These are phyloP conservation scores for Hozukius guyotensis DNA, from an alignment of 2,797 vertebrate genomes.

Conservation along the genomic window DNA sequence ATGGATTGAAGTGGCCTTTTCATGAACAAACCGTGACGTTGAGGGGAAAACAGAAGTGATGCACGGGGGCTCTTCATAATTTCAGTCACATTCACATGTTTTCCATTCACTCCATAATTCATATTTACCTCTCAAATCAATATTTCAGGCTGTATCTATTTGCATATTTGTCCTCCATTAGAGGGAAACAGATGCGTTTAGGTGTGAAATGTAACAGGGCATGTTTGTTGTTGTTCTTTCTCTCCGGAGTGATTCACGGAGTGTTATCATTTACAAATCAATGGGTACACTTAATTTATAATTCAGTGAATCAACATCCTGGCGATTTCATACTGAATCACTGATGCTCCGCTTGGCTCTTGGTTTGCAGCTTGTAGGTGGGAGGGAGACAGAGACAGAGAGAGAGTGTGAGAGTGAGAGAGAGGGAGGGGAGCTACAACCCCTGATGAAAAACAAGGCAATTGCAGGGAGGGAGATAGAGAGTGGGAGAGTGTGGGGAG, in stretches of 20 bases:
- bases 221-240: conserved; percentile 41
- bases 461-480: conserved; percentile 22
- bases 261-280: conserved; percentile 55
- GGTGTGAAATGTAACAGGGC: conserved; percentile 43
- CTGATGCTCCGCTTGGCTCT: conserved; percentile 43
- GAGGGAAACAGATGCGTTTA: conserved; percentile 37
- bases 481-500: conserved; percentile 9
- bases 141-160: conserved; percentile 35
- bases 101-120: conserved; percentile 31
- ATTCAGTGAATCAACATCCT: conserved; percentile 69
- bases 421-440: conserved; percentile 42
- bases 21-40: conserved; percentile 28
- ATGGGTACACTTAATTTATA: conserved; percentile 56
- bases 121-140: conserved; percentile 40
- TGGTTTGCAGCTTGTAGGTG: conserved; percentile 39
- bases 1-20: conserved; percentile 71
- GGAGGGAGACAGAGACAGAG: conserved; percentile 40
- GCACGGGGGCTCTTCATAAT: not conserved
- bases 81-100: conserved; percentile 34
- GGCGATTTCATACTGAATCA: conserved; percentile 63
- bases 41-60: conserved; percentile 6
- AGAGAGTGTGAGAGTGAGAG: conserved; percentile 20
- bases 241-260: conserved; percentile 39
- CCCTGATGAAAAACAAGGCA: conserved; percentile 52
- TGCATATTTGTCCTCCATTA: conserved; percentile 37